Evolutionary conservation across 1,140 invertebrate species (phyloP).

Genomic region (Drosophila melanica): DNA sequence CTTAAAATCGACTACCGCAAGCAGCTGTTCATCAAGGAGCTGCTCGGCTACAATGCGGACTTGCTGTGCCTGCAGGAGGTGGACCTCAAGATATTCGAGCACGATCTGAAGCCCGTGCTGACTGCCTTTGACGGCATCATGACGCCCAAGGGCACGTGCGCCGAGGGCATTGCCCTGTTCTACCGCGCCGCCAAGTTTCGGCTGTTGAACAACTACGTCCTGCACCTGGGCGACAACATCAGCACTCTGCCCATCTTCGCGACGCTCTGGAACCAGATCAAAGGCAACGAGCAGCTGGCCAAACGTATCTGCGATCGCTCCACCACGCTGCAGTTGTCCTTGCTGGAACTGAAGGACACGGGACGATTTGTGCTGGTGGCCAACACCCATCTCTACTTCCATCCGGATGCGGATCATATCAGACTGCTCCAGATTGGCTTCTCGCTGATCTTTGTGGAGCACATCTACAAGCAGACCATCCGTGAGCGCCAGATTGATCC

Average conservation of each 20-base stretch:
- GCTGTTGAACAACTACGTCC: conserved; percentile 84
- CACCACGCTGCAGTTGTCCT: conserved; percentile 84
- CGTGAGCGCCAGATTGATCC: conserved; percentile 85
- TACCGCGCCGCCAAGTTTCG: conserved; percentile 88
- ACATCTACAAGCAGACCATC: conserved; percentile 84
- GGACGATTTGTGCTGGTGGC: conserved; percentile 89
- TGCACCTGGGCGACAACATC: conserved; percentile 87
- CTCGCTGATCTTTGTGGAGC: conserved; percentile 86
- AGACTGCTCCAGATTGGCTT: conserved; percentile 91
- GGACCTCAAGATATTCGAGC: conserved; percentile 90
- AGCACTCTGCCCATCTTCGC: conserved; percentile 85
- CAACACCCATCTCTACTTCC: conserved; percentile 97
- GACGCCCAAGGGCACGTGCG: conserved; percentile 89
- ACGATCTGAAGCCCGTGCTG: conserved; percentile 89
- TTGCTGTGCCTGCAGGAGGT: conserved; percentile 97
- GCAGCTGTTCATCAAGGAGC: conserved; percentile 92
- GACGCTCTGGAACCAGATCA: conserved; percentile 86
- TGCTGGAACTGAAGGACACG: conserved; percentile 86
- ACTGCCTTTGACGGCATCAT: conserved; percentile 87
- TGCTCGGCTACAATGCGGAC: conserved; percentile 95
- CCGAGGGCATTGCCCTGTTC: conserved; percentile 93
- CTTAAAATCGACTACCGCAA: conserved; percentile 94
- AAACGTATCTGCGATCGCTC: conserved; percentile 87
- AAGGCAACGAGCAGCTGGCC: conserved; percentile 86
- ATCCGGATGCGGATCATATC: conserved; percentile 94